Evolutionary conservation across 2,113 vertebrate genomes (phyloP), one percentile per base, ranked within the genome.

Genomic region (Varanus salvator): DNA sequence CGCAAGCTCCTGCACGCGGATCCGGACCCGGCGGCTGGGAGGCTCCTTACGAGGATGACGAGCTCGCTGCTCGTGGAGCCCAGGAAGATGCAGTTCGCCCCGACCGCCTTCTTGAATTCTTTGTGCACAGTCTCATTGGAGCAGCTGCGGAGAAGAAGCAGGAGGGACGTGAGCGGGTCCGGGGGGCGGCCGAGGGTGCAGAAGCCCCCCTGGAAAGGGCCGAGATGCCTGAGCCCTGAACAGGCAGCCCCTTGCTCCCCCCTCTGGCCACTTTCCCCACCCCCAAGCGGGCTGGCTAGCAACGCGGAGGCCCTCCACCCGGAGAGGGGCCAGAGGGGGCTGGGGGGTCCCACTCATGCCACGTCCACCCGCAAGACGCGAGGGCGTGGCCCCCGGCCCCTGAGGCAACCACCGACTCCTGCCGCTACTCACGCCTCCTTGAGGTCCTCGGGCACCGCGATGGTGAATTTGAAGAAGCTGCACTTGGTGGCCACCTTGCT

Each of bases 31-130:
- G 38, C 64, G 44, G 11, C 71, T 19, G 27, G 21, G 25, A 2
- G 21, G 19, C 15, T 4, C 8, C 98, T 97, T n/a, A 99, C 98
- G 97, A 99, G 96, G 87, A 99, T 97, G 48, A 98, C 97, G 85
- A 99, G 98, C 86, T 98, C 98, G 48, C 98, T 97, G 94, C 96
- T 96, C 74, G 97, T 96, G 88, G 97, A 93, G 91, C 97, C 98
- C 93, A 97, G 98, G 95, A 98, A 98, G 96, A 99, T 98, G 96
- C 98, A 98, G 96, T 98, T 98, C 2, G 98, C 98, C 80, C 98
- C 98, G 68, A 99, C 97, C 1, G 98, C 98, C 96, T 98, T 98
- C 96, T 98, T 98, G 96, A 99, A 99, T 92, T 99, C 98, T 97
- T 98, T 98, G 95, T 99, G 98, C 75, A 98, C 97, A 48, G 96